These are phyloP conservation scores for Agrypnia vestita DNA, from an alignment of 1,140 invertebrate genomes.

Conservation along the genomic window DNA sequence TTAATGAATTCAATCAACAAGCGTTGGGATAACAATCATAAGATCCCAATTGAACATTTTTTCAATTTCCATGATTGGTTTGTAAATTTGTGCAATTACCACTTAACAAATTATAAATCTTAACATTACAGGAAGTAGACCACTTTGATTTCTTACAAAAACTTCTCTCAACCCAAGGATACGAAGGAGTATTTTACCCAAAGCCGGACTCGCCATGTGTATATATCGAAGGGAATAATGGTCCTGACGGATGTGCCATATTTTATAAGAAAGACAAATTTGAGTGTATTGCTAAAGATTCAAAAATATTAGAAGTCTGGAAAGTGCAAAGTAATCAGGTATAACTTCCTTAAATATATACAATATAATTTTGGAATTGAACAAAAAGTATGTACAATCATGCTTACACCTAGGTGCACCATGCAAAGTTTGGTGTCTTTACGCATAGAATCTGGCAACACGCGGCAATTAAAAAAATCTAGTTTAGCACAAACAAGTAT, in stretches of 20 bases:
- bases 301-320: slow-evolving; percentile 80
- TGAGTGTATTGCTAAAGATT: slow-evolving; percentile 75
- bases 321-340: slow-evolving; percentile 83
- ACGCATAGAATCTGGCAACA: too few species aligned
- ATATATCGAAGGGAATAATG: slow-evolving; percentile 82
- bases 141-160: slow-evolving; percentile 81
- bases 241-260: slow-evolving; percentile 87
- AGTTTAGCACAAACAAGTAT: too few species aligned
- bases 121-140: slow-evolving; percentile 79
- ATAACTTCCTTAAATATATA: slow-evolving; percentile 55
- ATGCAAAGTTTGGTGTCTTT: too few species aligned
- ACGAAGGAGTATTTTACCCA: slow-evolving; percentile 81
- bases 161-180: slow-evolving; percentile 78
- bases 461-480: too few species aligned
- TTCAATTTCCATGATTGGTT: too few species aligned
- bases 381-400: too few species aligned
- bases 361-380: neutral
- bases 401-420: too few species aligned
- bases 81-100: too few species aligned
- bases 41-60: too few species aligned
- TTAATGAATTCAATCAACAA: too few species aligned
- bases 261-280: slow-evolving; percentile 81
- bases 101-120: too few species aligned
- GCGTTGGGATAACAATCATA: too few species aligned
- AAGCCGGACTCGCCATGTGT: slow-evolving; percentile 88